These are phyloP conservation scores for Sphaeramia orbicularis DNA, from an alignment of 2,797 vertebrate species.

Conservation along the genomic window DNA sequence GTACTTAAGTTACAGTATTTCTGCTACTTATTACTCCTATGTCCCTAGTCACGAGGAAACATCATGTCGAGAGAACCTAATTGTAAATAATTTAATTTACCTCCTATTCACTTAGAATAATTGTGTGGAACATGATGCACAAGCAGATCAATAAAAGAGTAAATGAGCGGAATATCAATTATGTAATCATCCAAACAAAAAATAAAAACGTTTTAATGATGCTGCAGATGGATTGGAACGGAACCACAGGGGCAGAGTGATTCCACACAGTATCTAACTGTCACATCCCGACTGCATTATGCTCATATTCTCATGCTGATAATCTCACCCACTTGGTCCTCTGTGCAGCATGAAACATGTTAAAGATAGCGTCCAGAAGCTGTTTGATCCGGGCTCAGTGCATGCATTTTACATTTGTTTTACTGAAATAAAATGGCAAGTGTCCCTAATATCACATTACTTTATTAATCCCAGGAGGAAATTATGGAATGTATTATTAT, in stretches of 20 bases:
- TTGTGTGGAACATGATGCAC: neutral
- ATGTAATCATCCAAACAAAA: neutral
- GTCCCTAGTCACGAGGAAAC: neutral
- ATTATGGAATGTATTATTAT: too few species aligned
- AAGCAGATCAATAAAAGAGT: constrained; percentile 2
- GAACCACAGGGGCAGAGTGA: constrained; percentile 14
- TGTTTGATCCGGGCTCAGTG: constrained; percentile 3
- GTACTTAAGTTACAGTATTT: neutral
- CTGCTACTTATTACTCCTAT: neutral
- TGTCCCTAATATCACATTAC: neutral
- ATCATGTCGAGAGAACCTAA: constrained; percentile 11
- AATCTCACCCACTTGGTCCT: constrained; percentile 45
- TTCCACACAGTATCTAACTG: constrained; percentile 11
- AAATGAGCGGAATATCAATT: constrained; percentile 2
- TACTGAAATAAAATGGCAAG: too few species aligned
- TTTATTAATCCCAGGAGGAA: neutral
- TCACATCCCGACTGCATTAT: constrained; percentile 15
- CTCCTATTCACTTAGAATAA: constrained; percentile 9
- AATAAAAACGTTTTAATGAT: too few species aligned
- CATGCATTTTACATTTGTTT: neutral
- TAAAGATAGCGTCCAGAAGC: constrained; percentile 2
- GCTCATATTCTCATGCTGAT: constrained; percentile 13
- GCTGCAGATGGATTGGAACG: constrained; percentile 3
- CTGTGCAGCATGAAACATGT: constrained; percentile 6
- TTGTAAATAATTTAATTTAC: constrained; percentile 13